A percentile compares a stretch with the other conserved stretches of the same genome.
phyloP scores from a whole-genome alignment of 2,113 vertebrate species.

The Hystrix cristata region DNA sequence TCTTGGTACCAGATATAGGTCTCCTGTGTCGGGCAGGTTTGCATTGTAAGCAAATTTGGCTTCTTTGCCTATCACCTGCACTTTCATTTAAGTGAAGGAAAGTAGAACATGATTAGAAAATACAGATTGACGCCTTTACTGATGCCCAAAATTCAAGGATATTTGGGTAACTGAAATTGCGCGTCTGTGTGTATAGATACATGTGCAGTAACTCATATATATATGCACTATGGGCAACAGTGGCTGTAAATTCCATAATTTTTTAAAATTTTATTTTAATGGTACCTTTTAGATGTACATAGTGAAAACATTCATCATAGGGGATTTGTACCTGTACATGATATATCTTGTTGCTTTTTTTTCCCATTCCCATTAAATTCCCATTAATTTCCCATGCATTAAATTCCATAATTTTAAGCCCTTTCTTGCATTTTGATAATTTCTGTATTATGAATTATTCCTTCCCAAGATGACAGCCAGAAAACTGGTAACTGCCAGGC shows the following conservation, averaged over 20 bases:
- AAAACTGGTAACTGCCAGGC: neutral
- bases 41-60: neutral
- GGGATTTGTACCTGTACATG: no score
- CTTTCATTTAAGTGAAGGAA: constrained; percentile 32
- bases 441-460: neutral
- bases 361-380: no score
- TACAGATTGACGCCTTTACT: neutral
- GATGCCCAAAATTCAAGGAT: neutral
- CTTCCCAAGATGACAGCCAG: neutral
- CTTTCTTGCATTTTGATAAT: neutral
- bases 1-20: neutral
- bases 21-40: constrained; percentile 39
- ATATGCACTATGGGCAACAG: neutral
- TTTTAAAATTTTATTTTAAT: neutral
- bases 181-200: neutral
- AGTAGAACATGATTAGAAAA: neutral
- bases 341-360: no score
- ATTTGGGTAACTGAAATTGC: neutral
- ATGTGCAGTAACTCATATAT: neutral
- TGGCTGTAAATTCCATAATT: neutral
- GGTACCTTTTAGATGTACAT: no score
- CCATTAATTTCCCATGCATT: no score
- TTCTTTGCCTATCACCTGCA: constrained; percentile 6
- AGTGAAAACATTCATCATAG: no score
- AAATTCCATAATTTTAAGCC: neutral